Base-by-base conservation (phyloP, 2,797 vertebrate genomes). In the Amblyraja radiata region DNA sequence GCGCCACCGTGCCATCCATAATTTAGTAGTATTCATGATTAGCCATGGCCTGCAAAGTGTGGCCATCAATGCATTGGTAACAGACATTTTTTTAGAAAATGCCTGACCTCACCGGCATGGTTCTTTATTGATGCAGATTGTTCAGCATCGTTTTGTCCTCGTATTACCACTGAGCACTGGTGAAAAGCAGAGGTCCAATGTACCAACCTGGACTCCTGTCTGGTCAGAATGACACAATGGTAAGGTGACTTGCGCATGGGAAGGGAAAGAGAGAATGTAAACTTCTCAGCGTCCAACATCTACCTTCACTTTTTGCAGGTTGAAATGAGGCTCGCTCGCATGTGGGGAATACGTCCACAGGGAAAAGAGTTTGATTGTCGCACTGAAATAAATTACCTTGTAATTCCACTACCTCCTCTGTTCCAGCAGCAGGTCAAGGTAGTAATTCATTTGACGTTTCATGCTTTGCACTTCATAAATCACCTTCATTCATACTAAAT, bases 401-500 rank as follows among this genome's bases (percentile, higher is more conserved):
- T 18, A n/a, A 88, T 68, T 88, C 84, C 84, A 68, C 2, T n/a
- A 32, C 84, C 32, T 65, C 68, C n/a, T 32, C 32, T 68, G 61
- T n/a, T 68, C n/a, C 8, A 88, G 61, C 84, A 88, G n/a, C 14
- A 88, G n/a, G 61, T 32, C 61, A 88, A 68, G 16, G 16, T 63
- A 36, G 16, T 88, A 88, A 88, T 88, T 88, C 84, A 88, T 88
- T 68, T 88, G 61, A 68, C 84, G 68, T 16, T 68, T 68, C 61
- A 65, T 10, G 1, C 84, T 88, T 88, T 88, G 61, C 84, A 68
- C 84, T 88, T 46, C 84, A 88, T 88, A 88, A 88, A 68, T 68
- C 84, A 21, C 63, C 21, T 21, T 36, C 61, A 68, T 68, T 88
- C 68, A 61, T 68, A 21, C 63, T 21, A 65, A 68, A 32, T 25